Percentiles rank a stretch among this genome's conserved stretches.
Conservation (phyloP, 2,113 vertebrate species). For the Cynopterus brachyotis region DNA sequence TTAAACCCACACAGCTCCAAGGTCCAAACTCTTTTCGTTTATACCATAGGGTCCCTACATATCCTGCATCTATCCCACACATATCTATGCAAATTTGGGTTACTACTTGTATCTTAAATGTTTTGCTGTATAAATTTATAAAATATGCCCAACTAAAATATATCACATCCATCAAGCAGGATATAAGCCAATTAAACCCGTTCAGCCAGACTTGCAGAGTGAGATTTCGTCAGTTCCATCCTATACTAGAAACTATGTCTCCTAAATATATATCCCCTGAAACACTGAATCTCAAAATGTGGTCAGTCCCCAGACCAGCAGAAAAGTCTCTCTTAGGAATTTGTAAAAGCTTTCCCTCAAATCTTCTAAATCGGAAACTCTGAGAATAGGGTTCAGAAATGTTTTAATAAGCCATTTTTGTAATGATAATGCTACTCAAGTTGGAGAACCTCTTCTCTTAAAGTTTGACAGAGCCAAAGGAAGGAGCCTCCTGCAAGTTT, state of each 20-base stretch:
- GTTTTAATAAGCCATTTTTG: not conserved
- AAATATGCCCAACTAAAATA: not conserved
- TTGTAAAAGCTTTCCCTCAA: not conserved
- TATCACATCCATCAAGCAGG: not conserved
- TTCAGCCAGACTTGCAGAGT: not conserved
- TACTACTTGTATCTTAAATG: not conserved
- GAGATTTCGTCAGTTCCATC: not conserved
- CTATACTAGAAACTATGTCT: not conserved
- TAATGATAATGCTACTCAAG: not conserved
- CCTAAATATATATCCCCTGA: not conserved
- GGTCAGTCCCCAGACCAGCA: not conserved
- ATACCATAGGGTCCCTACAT: not conserved
- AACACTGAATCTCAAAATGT: not conserved
- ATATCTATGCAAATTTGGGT: not conserved
- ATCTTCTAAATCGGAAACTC: not conserved
- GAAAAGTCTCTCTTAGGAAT: not conserved
- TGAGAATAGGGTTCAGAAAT: not conserved
- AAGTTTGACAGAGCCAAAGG: not conserved
- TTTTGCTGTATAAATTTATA: not conserved
- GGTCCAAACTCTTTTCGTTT: not conserved
- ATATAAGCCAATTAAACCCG: not conserved
- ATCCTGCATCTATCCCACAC: not conserved
- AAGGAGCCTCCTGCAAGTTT: not conserved
- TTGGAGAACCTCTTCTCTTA: not conserved
- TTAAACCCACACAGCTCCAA: not conserved